Conservation (phyloP, 2,888 invertebrate species). For the Dasypolia templi region DNA sequence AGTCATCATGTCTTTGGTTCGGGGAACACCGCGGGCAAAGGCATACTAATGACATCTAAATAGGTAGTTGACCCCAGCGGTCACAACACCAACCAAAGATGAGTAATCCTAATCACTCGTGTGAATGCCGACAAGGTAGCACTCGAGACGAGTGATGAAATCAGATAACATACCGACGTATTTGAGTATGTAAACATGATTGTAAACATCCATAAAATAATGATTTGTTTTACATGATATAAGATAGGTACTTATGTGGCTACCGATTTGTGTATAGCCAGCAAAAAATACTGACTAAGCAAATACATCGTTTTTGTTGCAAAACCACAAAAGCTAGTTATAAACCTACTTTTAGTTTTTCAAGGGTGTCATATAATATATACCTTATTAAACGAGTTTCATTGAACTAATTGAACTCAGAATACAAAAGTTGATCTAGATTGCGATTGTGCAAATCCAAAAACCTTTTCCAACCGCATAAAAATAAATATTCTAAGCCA, state of each 20-base stretch:
- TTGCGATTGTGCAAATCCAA: background rate
- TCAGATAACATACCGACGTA: conserved; percentile 33
- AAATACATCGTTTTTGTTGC: conserved; percentile 3
- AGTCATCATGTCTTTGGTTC: conserved; percentile 20
- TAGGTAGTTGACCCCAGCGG: conserved; percentile 44
- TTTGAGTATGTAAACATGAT: conserved; percentile 6
- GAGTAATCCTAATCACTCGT: conserved; percentile 25
- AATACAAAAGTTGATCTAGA: background rate
- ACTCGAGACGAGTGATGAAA: conserved; percentile 11
- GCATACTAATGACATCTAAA: conserved; percentile 52
- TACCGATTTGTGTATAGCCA: background rate
- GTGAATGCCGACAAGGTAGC: conserved; percentile 32
- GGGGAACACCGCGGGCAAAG: conserved; percentile 23
- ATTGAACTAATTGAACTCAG: background rate
- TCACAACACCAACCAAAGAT: conserved; percentile 22
- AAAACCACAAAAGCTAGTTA: background rate
- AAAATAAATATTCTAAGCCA: background rate
- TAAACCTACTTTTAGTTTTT: background rate
- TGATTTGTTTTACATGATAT: background rate
- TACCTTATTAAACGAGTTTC: background rate
- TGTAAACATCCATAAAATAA: background rate
- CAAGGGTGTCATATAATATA: too few relatives aligned
- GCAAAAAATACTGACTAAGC: background rate
- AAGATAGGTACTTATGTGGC: too few relatives aligned
- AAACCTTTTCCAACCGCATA: background rate